phyloP scores from a whole-genome alignment of 2,888 invertebrate genomes.

The Marronus borbonicus region DNA sequence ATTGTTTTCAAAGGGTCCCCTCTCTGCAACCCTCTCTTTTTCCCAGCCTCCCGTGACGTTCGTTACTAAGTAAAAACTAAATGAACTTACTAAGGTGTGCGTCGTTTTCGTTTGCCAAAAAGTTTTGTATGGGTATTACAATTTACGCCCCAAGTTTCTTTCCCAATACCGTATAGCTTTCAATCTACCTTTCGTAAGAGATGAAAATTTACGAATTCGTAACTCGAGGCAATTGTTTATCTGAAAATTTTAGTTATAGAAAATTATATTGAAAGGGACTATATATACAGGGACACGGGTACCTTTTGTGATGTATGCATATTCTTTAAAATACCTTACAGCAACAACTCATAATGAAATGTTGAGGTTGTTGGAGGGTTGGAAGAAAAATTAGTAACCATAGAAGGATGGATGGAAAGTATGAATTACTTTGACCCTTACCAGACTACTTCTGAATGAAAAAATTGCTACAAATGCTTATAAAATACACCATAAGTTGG shows the following conservation, averaged over 20 bases:
- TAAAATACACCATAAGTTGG: too few relatives aligned
- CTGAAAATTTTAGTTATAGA: neutral
- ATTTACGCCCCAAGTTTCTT: neutral
- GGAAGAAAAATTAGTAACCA: too few relatives aligned
- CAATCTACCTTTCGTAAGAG: neutral
- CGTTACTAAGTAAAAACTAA: neutral
- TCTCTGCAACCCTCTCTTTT: too few relatives aligned
- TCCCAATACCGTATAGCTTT: neutral
- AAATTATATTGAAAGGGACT: neutral
- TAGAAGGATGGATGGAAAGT: too few relatives aligned
- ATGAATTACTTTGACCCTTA: too few relatives aligned
- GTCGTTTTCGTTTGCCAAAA: neutral
- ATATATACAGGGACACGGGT: too few relatives aligned
- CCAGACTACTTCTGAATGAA: too few relatives aligned
- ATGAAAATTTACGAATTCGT: constrained; percentile 12
- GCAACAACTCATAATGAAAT: too few relatives aligned
- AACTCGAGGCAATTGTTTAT: constrained; percentile 3
- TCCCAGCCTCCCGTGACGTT: neutral
- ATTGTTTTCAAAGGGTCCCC: neutral
- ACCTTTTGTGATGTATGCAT: too few relatives aligned
- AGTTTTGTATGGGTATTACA: constrained; percentile 8
- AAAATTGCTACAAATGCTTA: too few relatives aligned
- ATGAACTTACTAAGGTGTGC: constrained; percentile 1
- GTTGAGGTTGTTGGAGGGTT: too few relatives aligned
- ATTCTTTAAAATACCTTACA: too few relatives aligned